phyloP scores from a whole-genome alignment of 2,113 vertebrate genomes.

The Neoarius graeffei region DNA sequence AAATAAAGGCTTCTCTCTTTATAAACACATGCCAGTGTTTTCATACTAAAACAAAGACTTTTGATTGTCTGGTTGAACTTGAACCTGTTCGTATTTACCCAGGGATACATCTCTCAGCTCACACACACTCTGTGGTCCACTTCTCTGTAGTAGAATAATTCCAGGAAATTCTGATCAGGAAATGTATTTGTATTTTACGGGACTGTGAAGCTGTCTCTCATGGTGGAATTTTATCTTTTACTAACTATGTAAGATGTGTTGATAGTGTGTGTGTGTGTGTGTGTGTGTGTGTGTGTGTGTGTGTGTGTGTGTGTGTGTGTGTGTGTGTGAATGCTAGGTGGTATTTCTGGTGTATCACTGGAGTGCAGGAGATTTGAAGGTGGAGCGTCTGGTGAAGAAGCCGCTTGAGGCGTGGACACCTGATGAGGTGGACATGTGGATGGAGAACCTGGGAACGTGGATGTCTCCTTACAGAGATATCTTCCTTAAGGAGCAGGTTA shows the following conservation, averaged over 20 bases:
- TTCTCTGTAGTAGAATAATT: background rate
- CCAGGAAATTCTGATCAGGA: background rate
- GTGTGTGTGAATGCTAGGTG: constrained; percentile 70
- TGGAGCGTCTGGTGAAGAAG: constrained; percentile 84
- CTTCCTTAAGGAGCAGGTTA: constrained; percentile 85
- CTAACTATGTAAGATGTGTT: background rate
- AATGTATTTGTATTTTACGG: background rate
- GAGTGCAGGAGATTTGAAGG: constrained; percentile 82
- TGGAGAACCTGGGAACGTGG: constrained; percentile 89
- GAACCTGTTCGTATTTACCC: background rate
- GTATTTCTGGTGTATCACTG: constrained; percentile 88
- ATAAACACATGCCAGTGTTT: background rate
- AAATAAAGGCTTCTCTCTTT: too few relatives aligned
- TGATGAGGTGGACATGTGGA: constrained; percentile 87
- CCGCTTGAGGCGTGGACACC: constrained; percentile 83
- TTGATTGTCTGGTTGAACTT: background rate
- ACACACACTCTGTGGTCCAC: background rate
- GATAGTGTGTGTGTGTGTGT: background rate
- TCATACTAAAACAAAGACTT: background rate
- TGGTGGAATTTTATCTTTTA: background rate
- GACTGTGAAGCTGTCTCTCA: background rate
- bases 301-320: constrained; percentile 31
- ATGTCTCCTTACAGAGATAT: constrained; percentile 81
- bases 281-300: constrained; percentile 25
- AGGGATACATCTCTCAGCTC: too few relatives aligned